These are phyloP conservation scores for Caradrina kadenii DNA, from an alignment of 2,888 invertebrate genomes.

Conservation along the genomic window DNA sequence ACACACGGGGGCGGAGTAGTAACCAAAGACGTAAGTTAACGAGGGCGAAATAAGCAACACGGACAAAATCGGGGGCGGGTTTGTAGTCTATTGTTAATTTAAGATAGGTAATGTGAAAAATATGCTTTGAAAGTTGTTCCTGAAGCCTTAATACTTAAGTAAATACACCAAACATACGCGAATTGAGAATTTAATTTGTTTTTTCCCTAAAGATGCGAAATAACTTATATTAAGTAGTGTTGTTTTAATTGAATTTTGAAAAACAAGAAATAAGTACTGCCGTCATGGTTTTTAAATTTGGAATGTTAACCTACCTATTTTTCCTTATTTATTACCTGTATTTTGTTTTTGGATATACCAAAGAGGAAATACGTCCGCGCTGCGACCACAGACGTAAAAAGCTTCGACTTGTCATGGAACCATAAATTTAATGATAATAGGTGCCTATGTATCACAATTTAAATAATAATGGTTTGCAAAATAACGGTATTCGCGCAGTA, in stretches of 20 bases:
- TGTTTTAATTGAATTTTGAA: background rate
- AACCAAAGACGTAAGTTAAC: no score
- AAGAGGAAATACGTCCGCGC: background rate
- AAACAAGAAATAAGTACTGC: background rate
- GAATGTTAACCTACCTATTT: background rate
- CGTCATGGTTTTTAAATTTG: background rate
- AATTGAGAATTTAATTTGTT: background rate
- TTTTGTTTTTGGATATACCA: background rate
- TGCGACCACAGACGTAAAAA: background rate
- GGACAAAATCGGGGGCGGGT: no score
- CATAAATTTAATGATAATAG: background rate
- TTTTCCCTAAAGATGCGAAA: constrained; percentile 4
- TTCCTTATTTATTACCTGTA: constrained; percentile 1
- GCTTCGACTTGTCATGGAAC: no score
- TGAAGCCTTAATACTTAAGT: no score
- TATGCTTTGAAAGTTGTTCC: no score
- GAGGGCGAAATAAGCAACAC: no score
- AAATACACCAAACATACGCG: no score
- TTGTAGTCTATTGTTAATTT: no score
- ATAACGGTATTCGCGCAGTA: background rate
- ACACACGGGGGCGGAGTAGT: no score
- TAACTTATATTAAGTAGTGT: background rate
- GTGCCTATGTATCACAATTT: background rate
- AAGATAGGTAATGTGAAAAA: no score
- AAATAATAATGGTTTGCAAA: background rate